Percentiles rank a stretch among this genome's conserved stretches.
These are phyloP conservation scores for Thamnaconus septentrionalis DNA, from an alignment of 2,113 vertebrate genomes.

Conservation along the genomic window DNA sequence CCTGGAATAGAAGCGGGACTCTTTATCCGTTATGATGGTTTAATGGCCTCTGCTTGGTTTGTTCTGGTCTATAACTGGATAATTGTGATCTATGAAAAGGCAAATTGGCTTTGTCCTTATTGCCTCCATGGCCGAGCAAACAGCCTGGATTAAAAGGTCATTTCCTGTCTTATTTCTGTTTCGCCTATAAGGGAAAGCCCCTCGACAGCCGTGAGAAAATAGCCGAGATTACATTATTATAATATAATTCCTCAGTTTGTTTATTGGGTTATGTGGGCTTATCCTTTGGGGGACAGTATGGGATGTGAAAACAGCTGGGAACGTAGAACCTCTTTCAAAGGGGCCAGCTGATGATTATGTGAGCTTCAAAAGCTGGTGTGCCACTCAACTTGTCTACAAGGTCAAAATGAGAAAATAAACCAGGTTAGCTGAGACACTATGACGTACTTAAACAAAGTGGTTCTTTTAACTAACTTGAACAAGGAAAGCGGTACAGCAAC, in stretches of 20 bases:
- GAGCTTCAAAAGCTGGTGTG: conserved; percentile 39
- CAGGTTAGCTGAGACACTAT: not conserved
- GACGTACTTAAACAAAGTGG: too few species aligned
- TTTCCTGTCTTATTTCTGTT: conserved; percentile 48
- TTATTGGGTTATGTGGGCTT: conserved; percentile 36
- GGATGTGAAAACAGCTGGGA: conserved; percentile 61
- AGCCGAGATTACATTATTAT: conserved; percentile 27
- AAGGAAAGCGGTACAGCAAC: too few species aligned
- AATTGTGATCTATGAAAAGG: conserved; percentile 66
- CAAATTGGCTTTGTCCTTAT: conserved; percentile 71
- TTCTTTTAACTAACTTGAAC: too few species aligned
- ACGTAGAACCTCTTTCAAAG: conserved; percentile 35
- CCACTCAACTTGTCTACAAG: conserved; percentile 5
- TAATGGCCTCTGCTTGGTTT: conserved; percentile 51
- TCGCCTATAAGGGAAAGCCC: conserved; percentile 32
- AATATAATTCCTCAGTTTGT: conserved; percentile 43
- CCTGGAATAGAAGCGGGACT: conserved; percentile 40
- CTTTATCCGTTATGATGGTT: conserved; percentile 51
- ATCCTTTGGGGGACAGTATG: conserved; percentile 24
- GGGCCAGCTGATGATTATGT: conserved; percentile 46
- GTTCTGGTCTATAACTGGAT: conserved; percentile 53
- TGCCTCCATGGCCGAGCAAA: conserved; percentile 51
- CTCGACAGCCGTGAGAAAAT: conserved; percentile 22
- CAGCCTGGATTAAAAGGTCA: conserved; percentile 61
- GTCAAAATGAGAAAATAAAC: conserved; percentile 23